Percentiles rank a stretch among this genome's conserved stretches.
phyloP scores from a whole-genome alignment of 1,140 invertebrate species.

The Aphidius ervi region DNA sequence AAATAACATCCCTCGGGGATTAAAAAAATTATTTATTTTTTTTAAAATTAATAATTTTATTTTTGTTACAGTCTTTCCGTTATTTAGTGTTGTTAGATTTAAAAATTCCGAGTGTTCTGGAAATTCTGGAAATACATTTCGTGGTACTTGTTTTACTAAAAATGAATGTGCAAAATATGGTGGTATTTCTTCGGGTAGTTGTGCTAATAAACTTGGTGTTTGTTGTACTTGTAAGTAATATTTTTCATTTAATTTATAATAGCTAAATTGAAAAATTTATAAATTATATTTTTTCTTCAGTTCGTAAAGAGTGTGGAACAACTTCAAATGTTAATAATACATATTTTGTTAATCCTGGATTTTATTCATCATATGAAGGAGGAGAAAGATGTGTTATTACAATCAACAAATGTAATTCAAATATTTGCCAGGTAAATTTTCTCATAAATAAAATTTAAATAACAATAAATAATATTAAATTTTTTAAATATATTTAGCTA shows the following conservation, averaged over 20 bases:
- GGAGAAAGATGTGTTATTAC: constrained; percentile 67
- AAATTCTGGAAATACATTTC: constrained; percentile 55
- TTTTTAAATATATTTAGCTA: constrained; percentile 54
- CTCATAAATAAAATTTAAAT: not conserved
- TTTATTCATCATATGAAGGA: constrained; percentile 63
- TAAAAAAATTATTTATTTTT: constrained; percentile 1
- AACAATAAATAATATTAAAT: not conserved
- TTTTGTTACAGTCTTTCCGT: constrained; percentile 59
- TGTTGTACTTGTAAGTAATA: constrained; percentile 74
- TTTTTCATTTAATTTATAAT: constrained; percentile 13
- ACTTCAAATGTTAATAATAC: constrained; percentile 73
- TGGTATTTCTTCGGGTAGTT: constrained; percentile 65
- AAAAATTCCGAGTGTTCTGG: constrained; percentile 63
- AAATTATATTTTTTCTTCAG: constrained; percentile 42
- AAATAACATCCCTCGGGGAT: constrained; percentile 26
- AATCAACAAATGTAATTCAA: constrained; percentile 62
- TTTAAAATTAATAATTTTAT: constrained; percentile 17
- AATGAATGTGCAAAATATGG: constrained; percentile 68
- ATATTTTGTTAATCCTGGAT: constrained; percentile 74
- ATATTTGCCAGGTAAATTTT: constrained; percentile 69
- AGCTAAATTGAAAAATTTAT: not conserved
- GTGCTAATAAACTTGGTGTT: constrained; percentile 65
- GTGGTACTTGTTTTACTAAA: constrained; percentile 72
- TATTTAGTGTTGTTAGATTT: constrained; percentile 70
- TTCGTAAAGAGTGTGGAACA: constrained; percentile 65